Conservation (phyloP, 2,888 invertebrate species). For the Lochmaea capreae region DNA sequence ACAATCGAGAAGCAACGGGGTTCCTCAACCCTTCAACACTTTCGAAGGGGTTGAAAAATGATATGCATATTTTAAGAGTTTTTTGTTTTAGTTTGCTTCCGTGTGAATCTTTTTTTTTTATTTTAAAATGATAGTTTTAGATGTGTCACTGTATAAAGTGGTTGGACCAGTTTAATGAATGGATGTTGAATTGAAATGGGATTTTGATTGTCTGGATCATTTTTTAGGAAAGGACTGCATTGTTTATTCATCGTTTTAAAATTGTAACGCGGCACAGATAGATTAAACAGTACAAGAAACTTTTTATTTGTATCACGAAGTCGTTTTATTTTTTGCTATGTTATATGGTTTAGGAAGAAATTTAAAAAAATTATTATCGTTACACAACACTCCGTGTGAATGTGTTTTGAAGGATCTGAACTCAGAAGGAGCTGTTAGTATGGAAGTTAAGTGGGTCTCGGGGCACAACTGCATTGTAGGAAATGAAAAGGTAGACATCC, state of each 20-base stretch:
- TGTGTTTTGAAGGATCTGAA: not conserved
- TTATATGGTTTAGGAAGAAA: not conserved
- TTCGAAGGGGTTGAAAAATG: constrained; percentile 53
- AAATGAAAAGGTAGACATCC: too few species aligned
- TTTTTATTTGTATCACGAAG: not conserved
- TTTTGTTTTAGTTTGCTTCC: constrained; percentile 55
- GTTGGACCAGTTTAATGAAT: constrained; percentile 46
- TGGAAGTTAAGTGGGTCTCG: too few species aligned
- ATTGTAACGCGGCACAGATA: not conserved
- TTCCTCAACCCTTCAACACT: constrained; percentile 45
- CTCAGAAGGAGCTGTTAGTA: too few species aligned
- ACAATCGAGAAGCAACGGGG: constrained; percentile 55
- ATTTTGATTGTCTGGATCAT: constrained; percentile 38
- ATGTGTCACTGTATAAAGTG: constrained; percentile 44
- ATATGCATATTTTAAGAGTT: constrained; percentile 58
- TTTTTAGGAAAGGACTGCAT: constrained; percentile 15
- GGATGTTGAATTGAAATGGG: constrained; percentile 39
- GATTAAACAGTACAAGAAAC: not conserved
- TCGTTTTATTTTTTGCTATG: not conserved
- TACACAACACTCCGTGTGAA: not conserved
- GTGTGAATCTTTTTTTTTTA: constrained; percentile 55
- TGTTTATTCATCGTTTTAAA: constrained; percentile 3
- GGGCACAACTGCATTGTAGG: too few species aligned
- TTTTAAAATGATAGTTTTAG: constrained; percentile 43
- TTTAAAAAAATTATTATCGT: not conserved